Percentiles rank a stretch among this genome's conserved stretches.
phyloP scores from a whole-genome alignment of 2,888 invertebrate species.

The Limenitis arthemis region DNA sequence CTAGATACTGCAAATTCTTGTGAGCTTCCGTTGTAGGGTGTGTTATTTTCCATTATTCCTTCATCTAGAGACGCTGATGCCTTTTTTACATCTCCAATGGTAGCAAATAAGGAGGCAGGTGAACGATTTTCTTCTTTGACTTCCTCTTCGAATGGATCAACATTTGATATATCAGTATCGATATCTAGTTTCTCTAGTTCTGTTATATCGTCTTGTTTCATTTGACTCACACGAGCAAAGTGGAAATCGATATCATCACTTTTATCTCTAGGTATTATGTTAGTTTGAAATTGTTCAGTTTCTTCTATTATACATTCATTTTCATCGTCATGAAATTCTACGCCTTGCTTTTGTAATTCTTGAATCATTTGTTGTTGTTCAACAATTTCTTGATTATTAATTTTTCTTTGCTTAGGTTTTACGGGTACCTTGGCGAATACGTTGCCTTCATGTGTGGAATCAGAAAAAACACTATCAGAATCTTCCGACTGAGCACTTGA shows the following conservation, averaged over 20 bases:
- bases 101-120: constrained; percentile 79
- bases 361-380: constrained; percentile 65
- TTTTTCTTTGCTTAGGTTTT: constrained; percentile 59
- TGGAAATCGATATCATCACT: constrained; percentile 67
- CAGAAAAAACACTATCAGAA: constrained; percentile 81
- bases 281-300: constrained; percentile 42
- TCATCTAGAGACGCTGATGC: constrained; percentile 74
- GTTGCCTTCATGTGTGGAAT: constrained; percentile 74
- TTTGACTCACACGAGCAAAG: constrained; percentile 69
- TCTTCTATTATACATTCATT: constrained; percentile 50
- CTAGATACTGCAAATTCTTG: constrained; percentile 90
- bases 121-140: constrained; percentile 75
- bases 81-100: constrained; percentile 81
- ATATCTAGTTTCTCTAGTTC: constrained; percentile 69
- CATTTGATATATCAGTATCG: constrained; percentile 73
- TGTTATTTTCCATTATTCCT: constrained; percentile 65
- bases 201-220: constrained; percentile 62
- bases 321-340: constrained; percentile 49
- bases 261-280: constrained; percentile 54
- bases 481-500: constrained; percentile 83
- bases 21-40: constrained; percentile 75
- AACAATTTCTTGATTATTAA: constrained; percentile 63
- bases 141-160: constrained; percentile 72
- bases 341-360: constrained; percentile 61
- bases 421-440: constrained; percentile 75